Evolutionary conservation across 2,888 invertebrate genomes (phyloP).

Genomic region (Aleiodes alternator): DNA sequence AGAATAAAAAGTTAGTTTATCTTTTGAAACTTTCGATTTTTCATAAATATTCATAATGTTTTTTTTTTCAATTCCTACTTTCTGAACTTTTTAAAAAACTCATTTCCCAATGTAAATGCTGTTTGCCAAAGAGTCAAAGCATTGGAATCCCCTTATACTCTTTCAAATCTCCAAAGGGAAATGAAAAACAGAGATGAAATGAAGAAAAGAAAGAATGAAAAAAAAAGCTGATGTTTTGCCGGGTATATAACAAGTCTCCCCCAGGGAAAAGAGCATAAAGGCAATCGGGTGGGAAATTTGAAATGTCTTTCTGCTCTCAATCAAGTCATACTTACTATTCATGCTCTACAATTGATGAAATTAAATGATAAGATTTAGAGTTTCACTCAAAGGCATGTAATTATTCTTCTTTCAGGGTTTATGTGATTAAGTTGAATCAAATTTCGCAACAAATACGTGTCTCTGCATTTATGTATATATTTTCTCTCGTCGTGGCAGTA

Average conservation of each 20-base stretch:
- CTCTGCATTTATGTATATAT: conserved; percentile 35
- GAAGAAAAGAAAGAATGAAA: not conserved
- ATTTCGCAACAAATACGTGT: conserved; percentile 35
- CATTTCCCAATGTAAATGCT: conserved; percentile 73
- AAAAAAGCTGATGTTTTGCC: conserved; percentile 50
- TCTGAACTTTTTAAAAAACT: conserved; percentile 67
- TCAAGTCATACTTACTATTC: conserved; percentile 37
- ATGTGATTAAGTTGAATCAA: conserved; percentile 19
- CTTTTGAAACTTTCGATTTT: not conserved
- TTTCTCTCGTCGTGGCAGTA: not conserved
- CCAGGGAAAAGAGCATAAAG: conserved; percentile 37
- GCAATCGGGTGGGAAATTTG: conserved; percentile 38
- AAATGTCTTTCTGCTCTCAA: conserved; percentile 25
- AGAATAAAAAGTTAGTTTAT: no score
- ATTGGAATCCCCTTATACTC: conserved; percentile 53
- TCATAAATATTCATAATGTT: conserved; percentile 45
- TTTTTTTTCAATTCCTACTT: conserved; percentile 56
- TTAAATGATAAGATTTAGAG: conserved; percentile 33
- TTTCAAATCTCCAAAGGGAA: conserved; percentile 35
- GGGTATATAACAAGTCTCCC: conserved; percentile 35
- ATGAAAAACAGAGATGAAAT: conserved; percentile 40
- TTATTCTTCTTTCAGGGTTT: conserved; percentile 8
- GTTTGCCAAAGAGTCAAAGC: conserved; percentile 63
- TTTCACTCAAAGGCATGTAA: conserved; percentile 24
- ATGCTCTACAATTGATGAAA: conserved; percentile 40